Evolutionary conservation across 2,797 vertebrate species (phyloP).

Genomic region (Neopelma chrysocephalum): DNA sequence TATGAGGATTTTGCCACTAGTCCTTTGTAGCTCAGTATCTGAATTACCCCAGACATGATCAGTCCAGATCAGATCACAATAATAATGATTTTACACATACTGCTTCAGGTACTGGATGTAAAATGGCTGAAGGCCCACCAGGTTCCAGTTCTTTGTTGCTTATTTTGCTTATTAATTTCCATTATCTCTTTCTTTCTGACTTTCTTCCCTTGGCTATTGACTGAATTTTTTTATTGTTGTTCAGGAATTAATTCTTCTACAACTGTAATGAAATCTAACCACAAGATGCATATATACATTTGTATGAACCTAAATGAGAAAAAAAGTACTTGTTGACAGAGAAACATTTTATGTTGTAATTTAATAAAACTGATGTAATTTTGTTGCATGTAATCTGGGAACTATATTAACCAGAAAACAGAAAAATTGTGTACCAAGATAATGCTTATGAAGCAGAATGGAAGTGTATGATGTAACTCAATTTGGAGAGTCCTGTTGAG

Average conservation of each 20-base stretch:
- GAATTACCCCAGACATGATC: neutral
- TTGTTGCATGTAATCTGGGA: slow-evolving; percentile 31
- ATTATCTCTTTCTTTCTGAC: neutral
- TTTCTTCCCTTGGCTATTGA: neutral
- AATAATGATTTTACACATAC: neutral
- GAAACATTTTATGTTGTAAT: slow-evolving; percentile 44
- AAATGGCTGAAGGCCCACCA: neutral
- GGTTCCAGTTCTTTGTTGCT: neutral
- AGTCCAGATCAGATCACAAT: neutral
- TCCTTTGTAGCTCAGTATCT: neutral
- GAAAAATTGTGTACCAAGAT: slow-evolving; percentile 46
- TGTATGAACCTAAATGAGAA: slow-evolving; percentile 29
- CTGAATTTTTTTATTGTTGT: neutral
- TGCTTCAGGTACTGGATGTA: neutral
- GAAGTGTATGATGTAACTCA: slow-evolving; percentile 32
- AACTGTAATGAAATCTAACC: slow-evolving; percentile 42
- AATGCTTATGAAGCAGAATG: slow-evolving; percentile 55
- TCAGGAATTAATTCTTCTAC: neutral
- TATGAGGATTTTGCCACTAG: neutral
- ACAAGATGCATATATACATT: neutral
- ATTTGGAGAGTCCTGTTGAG: slow-evolving; percentile 25
- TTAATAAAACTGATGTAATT: slow-evolving; percentile 40
- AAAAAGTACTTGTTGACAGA: slow-evolving; percentile 20
- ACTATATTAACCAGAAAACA: slow-evolving; percentile 53
- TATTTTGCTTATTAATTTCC: neutral